phyloP scores from a whole-genome alignment of 2,113 vertebrate species.

The Chrysochloris asiatica region DNA sequence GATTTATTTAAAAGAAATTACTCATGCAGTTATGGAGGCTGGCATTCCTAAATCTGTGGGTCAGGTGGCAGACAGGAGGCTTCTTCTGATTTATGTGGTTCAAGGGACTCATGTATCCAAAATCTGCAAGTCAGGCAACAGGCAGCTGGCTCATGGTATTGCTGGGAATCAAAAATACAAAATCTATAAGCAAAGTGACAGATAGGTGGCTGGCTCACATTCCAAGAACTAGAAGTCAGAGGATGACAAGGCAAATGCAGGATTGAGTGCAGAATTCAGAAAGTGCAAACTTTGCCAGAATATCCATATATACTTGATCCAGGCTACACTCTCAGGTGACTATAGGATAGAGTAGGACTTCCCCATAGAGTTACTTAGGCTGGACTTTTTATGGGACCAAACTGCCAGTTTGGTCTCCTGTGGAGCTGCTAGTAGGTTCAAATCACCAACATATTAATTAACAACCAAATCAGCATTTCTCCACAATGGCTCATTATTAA shows the following conservation, averaged over 20 bases:
- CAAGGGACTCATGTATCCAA: background rate
- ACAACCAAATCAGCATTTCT: background rate
- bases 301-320: background rate
- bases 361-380: background rate
- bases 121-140: background rate
- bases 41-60: background rate
- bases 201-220: background rate
- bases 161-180: too few relatives aligned
- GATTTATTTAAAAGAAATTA: background rate
- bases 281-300: background rate
- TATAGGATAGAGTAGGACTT: background rate
- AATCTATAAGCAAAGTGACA: too few relatives aligned
- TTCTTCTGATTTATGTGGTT: background rate
- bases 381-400: background rate
- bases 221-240: background rate
- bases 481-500: background rate
- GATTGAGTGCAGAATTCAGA: background rate
- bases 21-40: background rate
- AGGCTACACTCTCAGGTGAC: background rate
- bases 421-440: background rate
- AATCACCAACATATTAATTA: background rate
- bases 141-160: too few relatives aligned
- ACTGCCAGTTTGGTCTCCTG: background rate
- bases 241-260: background rate
- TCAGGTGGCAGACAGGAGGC: background rate